Evolutionary conservation across 2,888 invertebrate genomes (phyloP).

Genomic region (Oithona nana): DNA sequence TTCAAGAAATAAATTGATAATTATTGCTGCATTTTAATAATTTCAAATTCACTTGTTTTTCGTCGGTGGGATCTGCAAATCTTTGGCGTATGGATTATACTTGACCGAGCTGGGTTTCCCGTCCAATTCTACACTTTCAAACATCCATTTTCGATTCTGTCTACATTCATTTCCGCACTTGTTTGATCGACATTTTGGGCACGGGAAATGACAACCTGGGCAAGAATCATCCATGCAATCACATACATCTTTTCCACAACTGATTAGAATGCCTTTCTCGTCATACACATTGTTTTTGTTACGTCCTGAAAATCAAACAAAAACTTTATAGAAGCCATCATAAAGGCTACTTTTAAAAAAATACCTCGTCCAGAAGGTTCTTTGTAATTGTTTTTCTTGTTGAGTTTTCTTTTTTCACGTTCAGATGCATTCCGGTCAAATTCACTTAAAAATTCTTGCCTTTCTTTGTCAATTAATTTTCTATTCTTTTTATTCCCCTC

Average conservation of each 20-base stretch:
- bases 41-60: not conserved
- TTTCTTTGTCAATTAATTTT: not conserved
- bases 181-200: constrained; percentile 45
- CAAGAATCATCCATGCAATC: constrained; percentile 61
- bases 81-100: not conserved
- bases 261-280: constrained; percentile 43
- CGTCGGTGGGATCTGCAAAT: not conserved
- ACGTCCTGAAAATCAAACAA: not conserved
- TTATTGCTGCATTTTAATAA: too few species aligned
- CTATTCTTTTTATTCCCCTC: not conserved
- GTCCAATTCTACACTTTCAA: constrained; percentile 55
- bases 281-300: constrained; percentile 34
- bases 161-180: constrained; percentile 65
- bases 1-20: too few species aligned
- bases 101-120: constrained; percentile 30
- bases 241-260: constrained; percentile 49
- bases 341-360: not conserved
- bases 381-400: not conserved
- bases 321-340: not conserved
- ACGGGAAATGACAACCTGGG: constrained; percentile 65
- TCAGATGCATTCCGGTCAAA: not conserved
- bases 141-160: constrained; percentile 52
- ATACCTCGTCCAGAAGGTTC: not conserved
- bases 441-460: not conserved
- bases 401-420: not conserved